Evolutionary conservation across 2,113 vertebrate species (phyloP).

Genomic region (Cheirogaleus medius): DNA sequence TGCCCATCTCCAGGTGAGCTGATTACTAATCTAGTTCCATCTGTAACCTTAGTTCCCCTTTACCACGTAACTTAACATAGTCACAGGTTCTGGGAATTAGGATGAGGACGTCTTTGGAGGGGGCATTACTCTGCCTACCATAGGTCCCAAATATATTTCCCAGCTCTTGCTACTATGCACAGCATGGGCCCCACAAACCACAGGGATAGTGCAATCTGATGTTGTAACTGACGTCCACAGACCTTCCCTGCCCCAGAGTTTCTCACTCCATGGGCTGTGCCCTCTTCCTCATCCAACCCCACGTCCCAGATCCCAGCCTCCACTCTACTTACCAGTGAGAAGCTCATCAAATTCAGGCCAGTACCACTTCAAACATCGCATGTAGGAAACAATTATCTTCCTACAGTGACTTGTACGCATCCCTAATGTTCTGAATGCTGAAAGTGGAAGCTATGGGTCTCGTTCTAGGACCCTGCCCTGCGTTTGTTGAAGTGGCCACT

Average conservation of each 20-base stretch:
- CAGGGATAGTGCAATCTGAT: accelerated
- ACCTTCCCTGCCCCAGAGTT: background rate
- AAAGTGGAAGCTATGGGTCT: background rate
- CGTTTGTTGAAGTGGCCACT: background rate
- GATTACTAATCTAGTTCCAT: background rate
- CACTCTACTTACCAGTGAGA: background rate
- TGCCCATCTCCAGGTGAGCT: background rate
- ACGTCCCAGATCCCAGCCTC: background rate
- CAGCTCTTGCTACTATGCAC: background rate
- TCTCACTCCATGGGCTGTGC: background rate
- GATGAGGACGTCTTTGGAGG: background rate
- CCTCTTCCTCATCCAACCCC: background rate
- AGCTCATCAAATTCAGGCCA: background rate
- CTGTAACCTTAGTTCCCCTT: background rate
- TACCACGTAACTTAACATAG: background rate
- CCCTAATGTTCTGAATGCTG: background rate
- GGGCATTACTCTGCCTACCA: background rate
- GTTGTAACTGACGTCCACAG: background rate
- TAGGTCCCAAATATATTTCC: background rate
- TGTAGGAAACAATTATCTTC: background rate
- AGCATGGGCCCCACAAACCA: background rate
- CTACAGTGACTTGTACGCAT: background rate
- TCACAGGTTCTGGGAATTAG: background rate
- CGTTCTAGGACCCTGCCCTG: background rate
- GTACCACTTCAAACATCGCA: background rate